Evolutionary conservation across 23 tunicate species (phyloP), one percentile per base, ranked within the genome.

Genomic region (Phallusia fumigata): DNA sequence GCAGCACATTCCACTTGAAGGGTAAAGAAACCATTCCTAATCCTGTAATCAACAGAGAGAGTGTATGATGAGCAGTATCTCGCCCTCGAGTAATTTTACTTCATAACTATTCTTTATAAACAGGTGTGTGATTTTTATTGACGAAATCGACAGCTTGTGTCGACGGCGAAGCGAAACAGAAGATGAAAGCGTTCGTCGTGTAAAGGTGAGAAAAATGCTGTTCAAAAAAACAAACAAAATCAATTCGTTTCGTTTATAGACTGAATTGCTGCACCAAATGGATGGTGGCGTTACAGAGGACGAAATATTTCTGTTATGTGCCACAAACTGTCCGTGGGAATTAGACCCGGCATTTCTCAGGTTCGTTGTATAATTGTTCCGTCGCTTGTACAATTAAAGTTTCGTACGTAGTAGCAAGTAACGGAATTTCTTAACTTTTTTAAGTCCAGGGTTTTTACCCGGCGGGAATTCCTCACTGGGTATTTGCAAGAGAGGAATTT

Each of bases 281-380:
- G 90, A 87, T 35, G 84, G 84, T 24, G 53, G 52, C 18, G 28
- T 51, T 31, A 10, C 35, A 8, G 18, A 51, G 31, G 64, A 75
- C 24, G 18, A 24, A 18, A 35, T 87, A 33, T 75, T 87, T 40
- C 18, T 81, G 34, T 65, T 86, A 16, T 86, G 89, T 49, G 89
- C 89, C 15, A 86, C 90, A 24, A 87, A 87, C 33, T 87, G 85
- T 44, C 90, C 90, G 31, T 87, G 90, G 90, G 90, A 87, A 36
- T 53, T 87, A 10, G 90, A 87, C 40, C 77, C 90, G 26, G 90
- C 85, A 1, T 87, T 86, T 73, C 79, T 79, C 40, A 86, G 89
- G 89, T 86, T n/a, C 24, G n/a, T n/a, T n/a, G n/a, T n/a, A n/a
- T n/a, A n/a, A n/a, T n/a, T n/a, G n/a, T n/a, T n/a, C n/a, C n/a